A percentile compares a stretch with the other conserved stretches of the same genome.
Conservation (phyloP, 2,797 vertebrate genomes). For the Botia kubotai region DNA sequence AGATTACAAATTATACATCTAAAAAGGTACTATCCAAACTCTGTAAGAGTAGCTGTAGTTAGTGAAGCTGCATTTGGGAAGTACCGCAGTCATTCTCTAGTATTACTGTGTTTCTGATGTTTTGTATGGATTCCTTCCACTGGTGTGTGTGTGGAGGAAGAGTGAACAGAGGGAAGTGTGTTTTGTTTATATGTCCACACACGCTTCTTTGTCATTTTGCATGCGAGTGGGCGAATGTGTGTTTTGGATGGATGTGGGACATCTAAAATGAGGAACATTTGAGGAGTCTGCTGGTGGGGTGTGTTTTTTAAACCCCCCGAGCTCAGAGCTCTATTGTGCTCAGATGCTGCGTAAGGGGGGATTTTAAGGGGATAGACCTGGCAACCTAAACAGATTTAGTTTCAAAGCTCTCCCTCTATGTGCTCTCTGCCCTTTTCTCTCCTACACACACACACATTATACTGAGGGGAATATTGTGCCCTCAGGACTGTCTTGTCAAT, state of each 20-base stretch:
- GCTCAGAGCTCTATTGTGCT: conserved; percentile 50
- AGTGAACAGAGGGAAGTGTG: neutral
- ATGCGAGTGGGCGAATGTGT: conserved; percentile 26
- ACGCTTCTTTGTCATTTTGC: conserved; percentile 43
- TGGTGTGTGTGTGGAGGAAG: conserved; percentile 11
- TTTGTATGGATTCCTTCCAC: conserved; percentile 24
- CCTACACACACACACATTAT: neutral
- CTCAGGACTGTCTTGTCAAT: neutral
- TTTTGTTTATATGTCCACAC: conserved; percentile 22
- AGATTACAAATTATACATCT: conserved; percentile 11
- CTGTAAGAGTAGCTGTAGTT: neutral
- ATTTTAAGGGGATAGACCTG: conserved; percentile 52
- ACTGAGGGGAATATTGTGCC: neutral
- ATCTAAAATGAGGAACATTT: conserved; percentile 63
- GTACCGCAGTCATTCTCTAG: neutral
- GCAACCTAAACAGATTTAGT: conserved; percentile 58
- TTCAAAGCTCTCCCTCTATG: conserved; percentile 52
- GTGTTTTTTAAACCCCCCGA: conserved; percentile 48
- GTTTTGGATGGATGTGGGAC: conserved; percentile 33
- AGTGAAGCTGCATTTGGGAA: neutral
- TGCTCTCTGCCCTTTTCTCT: conserved; percentile 27
- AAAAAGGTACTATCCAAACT: neutral
- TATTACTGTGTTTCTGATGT: neutral
- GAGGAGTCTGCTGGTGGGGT: conserved; percentile 41
- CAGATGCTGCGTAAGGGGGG: conserved; percentile 34